phyloP scores from a whole-genome alignment of 2,888 invertebrate species.

The Nineta flava region DNA sequence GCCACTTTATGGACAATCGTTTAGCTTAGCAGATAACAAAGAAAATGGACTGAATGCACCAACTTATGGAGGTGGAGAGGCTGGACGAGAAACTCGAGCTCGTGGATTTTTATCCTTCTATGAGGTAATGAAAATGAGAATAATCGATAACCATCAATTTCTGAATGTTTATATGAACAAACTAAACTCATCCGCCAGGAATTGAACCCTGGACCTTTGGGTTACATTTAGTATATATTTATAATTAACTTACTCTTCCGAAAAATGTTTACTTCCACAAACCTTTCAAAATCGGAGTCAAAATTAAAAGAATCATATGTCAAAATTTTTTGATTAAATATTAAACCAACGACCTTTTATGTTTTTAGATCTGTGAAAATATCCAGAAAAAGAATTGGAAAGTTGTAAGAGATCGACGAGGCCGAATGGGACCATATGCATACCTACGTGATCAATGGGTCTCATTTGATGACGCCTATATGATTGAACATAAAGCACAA shows the following conservation, averaged over 20 bases:
- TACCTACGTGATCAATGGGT: conserved; percentile 80
- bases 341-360: background rate
- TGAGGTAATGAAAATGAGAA: conserved; percentile 38
- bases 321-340: background rate
- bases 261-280: no score
- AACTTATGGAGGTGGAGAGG: conserved; percentile 76
- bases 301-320: no score
- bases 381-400: conserved; percentile 61
- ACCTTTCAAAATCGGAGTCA: no score
- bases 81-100: conserved; percentile 74
- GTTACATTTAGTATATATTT: no score
- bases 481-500: conserved; percentile 70
- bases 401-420: conserved; percentile 58
- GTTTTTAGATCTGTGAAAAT: conserved; percentile 58
- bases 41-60: conserved; percentile 55
- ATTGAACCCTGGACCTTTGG: no score
- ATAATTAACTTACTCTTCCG: no score
- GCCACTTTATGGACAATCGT: conserved; percentile 82
- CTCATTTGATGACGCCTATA: conserved; percentile 75
- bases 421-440: conserved; percentile 79
- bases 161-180: no score
- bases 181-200: no score
- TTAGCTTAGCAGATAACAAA: conserved; percentile 53
- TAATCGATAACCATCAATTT: no score
- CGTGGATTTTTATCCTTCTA: conserved; percentile 79